Base-by-base conservation (phyloP, 1,140 invertebrate genomes). In the Penaeus vannamei region DNA sequence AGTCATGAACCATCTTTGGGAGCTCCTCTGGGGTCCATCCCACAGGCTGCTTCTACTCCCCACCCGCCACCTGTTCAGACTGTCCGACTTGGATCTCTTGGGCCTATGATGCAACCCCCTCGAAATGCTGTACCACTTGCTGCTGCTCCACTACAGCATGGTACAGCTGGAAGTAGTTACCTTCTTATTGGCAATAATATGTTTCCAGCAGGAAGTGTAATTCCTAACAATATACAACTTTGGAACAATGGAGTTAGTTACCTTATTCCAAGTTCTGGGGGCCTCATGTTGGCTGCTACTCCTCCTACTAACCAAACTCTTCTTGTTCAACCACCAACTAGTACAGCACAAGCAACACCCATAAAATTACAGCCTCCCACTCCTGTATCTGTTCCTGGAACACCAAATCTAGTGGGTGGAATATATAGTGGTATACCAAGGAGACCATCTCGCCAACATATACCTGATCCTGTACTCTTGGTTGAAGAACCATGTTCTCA, bases 231-330 rank as follows among this genome's bases (percentile, higher is more conserved):
- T 62, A 79, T 89, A 61, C 82, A 77, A 32, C 59, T 89, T 32
- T 69, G 69, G 23, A 89, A 79, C 62, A 89, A 84, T 85, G 87
- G 87, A 36, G 82, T 89, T 17, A 85, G 87, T 42, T 89, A 89
- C 62, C 82, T 89, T 53, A 89, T 89, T 59, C 87, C 87, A 53
- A 89, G 87, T 77, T 89, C 87, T 26, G 87, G 87, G 23, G 87
- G 87, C 32, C 72, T 89, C 36, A 62, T 89, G 82, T 61, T 89
- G 26, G 87, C 87, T 26, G 82, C 87, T 62, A 83, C 87, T 23
- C 87, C 87, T 26, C 36, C 87, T 53, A 80, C 87, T n/a, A 85
- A 79, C 72, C 87, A 89, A 36, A 89, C 87, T 20, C 53, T 89
- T 32, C 59, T 89, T n/a, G 87, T 89, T 61, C 87, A 85, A 61